Conservation (phyloP, 2,888 invertebrate species). For the Scelioninae gen. 2 region DNA sequence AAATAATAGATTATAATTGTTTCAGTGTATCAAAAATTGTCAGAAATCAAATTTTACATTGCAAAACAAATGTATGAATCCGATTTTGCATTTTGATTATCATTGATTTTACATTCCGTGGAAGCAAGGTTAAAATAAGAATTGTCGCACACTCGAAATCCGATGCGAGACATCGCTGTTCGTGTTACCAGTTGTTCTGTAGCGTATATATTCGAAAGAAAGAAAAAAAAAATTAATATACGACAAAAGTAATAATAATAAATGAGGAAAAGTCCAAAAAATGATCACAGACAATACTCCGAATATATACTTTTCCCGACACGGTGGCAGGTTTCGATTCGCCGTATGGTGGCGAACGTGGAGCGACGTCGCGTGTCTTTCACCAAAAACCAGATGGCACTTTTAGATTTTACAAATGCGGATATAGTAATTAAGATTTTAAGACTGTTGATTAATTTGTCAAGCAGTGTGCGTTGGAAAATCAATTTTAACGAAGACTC, state of each 20-base stretch:
- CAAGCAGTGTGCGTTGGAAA: slow-evolving; percentile 22
- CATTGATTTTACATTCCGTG: slow-evolving; percentile 10
- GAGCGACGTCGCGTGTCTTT: slow-evolving; percentile 1
- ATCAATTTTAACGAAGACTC: slow-evolving; percentile 5
- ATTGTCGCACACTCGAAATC: slow-evolving; percentile 12
- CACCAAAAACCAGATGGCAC: slow-evolving; percentile 13
- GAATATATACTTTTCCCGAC: slow-evolving; percentile 21
- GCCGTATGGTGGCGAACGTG: slow-evolving; percentile 16
- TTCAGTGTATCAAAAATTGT: too few species aligned
- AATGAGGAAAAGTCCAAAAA: slow-evolving; percentile 23
- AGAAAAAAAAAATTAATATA: slow-evolving; percentile 5
- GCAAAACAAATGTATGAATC: too few species aligned
- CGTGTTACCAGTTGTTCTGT: slow-evolving; percentile 46
- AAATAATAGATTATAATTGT: too few species aligned
- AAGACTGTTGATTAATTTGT: slow-evolving; percentile 40
- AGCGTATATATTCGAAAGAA: slow-evolving; percentile 31
- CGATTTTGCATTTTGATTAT: too few species aligned
- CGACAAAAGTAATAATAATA: slow-evolving; percentile 9
- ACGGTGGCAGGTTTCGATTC: slow-evolving; percentile 33
- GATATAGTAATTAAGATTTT: slow-evolving; percentile 31
- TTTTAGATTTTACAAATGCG: slow-evolving; percentile 19
- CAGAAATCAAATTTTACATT: too few species aligned
- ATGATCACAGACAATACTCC: slow-evolving; percentile 42
- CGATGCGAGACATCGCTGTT: slow-evolving; percentile 45
- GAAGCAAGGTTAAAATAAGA: slow-evolving; percentile 30